phyloP scores from a whole-genome alignment of 2,113 vertebrate species.

The Channa maculata region DNA sequence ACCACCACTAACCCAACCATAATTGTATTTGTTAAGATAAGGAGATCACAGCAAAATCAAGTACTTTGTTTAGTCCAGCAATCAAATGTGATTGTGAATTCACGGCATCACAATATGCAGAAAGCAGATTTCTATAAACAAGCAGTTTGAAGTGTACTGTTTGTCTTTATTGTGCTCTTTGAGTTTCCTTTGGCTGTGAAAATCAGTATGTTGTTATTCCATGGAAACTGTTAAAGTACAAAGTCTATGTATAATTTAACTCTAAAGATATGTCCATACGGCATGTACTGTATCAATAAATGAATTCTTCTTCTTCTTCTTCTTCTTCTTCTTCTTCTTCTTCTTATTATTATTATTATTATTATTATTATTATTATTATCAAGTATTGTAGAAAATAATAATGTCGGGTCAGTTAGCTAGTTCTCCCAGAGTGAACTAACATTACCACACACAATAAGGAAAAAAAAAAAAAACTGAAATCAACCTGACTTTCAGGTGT shows the following conservation, averaged over 20 bases:
- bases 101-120: conserved; percentile 24
- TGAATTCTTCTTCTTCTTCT: no score
- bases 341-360: no score
- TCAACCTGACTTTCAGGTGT: conserved; percentile 78
- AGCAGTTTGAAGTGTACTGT: conserved; percentile 31
- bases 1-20: conserved; percentile 80
- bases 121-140: conserved; percentile 35
- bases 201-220: conserved; percentile 33
- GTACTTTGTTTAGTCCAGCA: conserved; percentile 58
- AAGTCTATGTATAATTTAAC: conserved; percentile 23
- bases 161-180: conserved; percentile 33
- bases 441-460: conserved; percentile 38
- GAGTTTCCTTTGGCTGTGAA: conserved; percentile 9
- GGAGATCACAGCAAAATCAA: conserved; percentile 79
- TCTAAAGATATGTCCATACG: background rate
- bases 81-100: conserved; percentile 56
- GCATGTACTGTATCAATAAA: conserved; percentile 6
- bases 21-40: conserved; percentile 90
- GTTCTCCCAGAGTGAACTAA: conserved; percentile 43
- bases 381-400: conserved; percentile 17
- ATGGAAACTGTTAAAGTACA: conserved; percentile 18
- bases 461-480: conserved; percentile 45
- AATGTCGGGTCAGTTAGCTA: conserved; percentile 36
- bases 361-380: no score
- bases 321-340: no score